phyloP scores from a whole-genome alignment of 2,797 vertebrate genomes.

The Gobio occitaniae region DNA sequence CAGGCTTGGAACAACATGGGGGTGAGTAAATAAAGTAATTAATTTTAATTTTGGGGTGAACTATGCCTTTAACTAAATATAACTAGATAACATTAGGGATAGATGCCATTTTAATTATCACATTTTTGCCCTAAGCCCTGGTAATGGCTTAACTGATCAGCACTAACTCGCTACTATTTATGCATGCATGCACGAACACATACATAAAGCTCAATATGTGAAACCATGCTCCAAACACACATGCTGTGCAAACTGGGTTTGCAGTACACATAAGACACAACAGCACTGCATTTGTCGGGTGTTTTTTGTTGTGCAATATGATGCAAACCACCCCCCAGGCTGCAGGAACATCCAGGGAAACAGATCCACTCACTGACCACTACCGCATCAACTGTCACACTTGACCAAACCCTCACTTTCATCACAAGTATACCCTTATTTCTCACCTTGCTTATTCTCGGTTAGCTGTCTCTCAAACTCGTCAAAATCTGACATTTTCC shows the following conservation, averaged over 20 bases:
- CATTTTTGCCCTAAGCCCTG: background rate
- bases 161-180: background rate
- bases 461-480: slow-evolving; percentile 85
- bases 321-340: background rate
- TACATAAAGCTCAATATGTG: background rate
- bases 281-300: background rate
- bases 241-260: background rate
- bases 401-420: background rate
- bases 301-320: background rate
- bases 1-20: background rate
- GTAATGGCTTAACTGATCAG: background rate
- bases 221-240: background rate
- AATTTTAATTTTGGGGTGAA: background rate
- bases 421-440: background rate
- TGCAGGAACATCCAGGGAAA: slow-evolving; percentile 10
- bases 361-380: background rate
- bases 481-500: slow-evolving; percentile 84
- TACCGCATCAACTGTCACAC: slow-evolving; percentile 13
- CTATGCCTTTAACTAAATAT: background rate
- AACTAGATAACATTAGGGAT: background rate
- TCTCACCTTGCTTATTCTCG: slow-evolving; percentile 81
- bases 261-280: background rate
- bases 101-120: background rate
- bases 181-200: background rate
- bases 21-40: background rate